Evolutionary conservation across 2,113 vertebrate species (phyloP), one percentile per base, ranked within the genome.

Genomic region (Ia io): DNA sequence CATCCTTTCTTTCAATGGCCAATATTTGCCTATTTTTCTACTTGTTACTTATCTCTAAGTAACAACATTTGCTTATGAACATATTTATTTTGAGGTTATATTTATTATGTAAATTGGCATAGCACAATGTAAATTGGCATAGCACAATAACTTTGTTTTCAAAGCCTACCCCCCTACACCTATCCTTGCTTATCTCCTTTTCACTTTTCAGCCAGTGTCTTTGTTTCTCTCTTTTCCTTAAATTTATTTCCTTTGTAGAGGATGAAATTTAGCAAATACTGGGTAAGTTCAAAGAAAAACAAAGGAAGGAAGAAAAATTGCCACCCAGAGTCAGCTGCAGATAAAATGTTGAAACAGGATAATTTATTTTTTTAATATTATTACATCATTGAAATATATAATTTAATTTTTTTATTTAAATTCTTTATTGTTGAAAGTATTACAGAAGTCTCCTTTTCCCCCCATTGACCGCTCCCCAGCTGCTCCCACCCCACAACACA

Each of bases 51-150:
- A 42, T 32, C 35, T 91, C 30, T 80, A 69, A 94, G 37, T 16
- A 95, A 83, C 56, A 59, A 44, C 80, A n/a, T 35, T 85, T 96
- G 73, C 47, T 91, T 96, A 91, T 90, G 96, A 97, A 96, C 79
- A 91, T 63, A 96, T 97, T 94, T 56, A 2, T 87, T 96, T 95
- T 91, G 74, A 96, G 93, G 82, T 44, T 65, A 49, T 95, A 76
- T 96, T 97, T 97, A 56, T 98, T 56, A 65, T 90, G 94, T 76
- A 74, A 65, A 65, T 86, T 6, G 86, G 10, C 12, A 65, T 65
- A 82, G 22, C 20, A 16, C 65, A 35, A 42, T 88, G 94, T 76
- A 74, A 65, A 65, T 86, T 6, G 86, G 10, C 12, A 65, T 65
- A 82, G 22, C 20, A 16, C 65, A 35, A 42, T 88, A 84, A 47